Percentiles rank a stretch among this genome's conserved stretches.
phyloP scores from a whole-genome alignment of 2,113 vertebrate species.

The Balaeniceps rex region DNA sequence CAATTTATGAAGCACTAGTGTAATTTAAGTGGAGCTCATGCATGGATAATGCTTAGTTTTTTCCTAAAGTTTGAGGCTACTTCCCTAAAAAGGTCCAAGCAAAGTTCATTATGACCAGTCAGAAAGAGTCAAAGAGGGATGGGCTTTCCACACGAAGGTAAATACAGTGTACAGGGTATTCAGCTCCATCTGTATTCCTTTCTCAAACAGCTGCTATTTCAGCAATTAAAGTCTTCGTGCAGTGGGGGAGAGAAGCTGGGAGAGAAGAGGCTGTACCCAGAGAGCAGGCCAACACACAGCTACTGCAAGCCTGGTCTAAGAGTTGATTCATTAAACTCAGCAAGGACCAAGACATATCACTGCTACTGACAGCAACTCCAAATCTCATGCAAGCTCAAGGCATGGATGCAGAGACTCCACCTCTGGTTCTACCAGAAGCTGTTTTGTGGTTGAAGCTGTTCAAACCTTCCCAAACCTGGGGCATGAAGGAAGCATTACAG shows the following conservation, averaged over 20 bases:
- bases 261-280: neutral
- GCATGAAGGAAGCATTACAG: neutral
- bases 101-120: neutral
- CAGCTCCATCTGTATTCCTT: neutral
- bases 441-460: neutral
- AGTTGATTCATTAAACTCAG: neutral
- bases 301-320: neutral
- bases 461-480: neutral
- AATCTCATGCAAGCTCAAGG: neutral
- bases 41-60: neutral
- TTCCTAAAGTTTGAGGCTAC: neutral
- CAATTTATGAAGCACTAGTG: neutral
- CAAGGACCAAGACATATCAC: neutral
- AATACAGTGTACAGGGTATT: neutral
- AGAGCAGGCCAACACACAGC: neutral
- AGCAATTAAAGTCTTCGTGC: neutral
- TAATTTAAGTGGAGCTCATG: neutral
- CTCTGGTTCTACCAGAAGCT: neutral
- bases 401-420: neutral
- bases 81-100: neutral
- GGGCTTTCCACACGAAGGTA: neutral
- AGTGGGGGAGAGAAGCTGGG: neutral
- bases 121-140: neutral
- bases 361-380: neutral
- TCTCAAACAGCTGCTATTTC: neutral